Conservation (phyloP, 2,797 vertebrate species). For the Rhinophrynus dorsalis region DNA sequence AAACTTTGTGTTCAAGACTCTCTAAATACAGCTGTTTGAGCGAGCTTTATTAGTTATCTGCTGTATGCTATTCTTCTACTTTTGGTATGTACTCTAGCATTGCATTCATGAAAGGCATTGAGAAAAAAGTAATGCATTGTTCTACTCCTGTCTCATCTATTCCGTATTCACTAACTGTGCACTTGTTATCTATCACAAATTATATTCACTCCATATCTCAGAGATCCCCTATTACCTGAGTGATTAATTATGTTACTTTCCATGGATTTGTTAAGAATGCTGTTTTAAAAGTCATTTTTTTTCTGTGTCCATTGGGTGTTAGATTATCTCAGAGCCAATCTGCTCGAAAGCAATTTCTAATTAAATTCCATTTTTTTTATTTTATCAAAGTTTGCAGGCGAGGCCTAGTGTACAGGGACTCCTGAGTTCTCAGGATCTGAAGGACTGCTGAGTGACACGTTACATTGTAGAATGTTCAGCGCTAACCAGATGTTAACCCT, state of each 20-base stretch:
- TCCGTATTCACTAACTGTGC: not conserved
- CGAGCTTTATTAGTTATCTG: too few species aligned
- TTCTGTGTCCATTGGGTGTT: constrained; percentile 30
- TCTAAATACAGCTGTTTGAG: too few species aligned
- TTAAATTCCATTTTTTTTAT: constrained; percentile 30
- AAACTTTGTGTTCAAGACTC: too few species aligned
- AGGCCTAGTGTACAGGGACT: not conserved
- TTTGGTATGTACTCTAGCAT: too few species aligned
- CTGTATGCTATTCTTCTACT: too few species aligned
- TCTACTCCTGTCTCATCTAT: not conserved
- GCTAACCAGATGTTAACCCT: constrained; percentile 38
- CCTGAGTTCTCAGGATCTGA: constrained; percentile 25
- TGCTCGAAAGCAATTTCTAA: constrained; percentile 35
- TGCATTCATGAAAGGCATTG: too few species aligned
- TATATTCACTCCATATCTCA: not conserved
- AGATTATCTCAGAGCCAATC: constrained; percentile 45
- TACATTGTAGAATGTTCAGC: constrained; percentile 41
- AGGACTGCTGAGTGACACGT: constrained; percentile 17
- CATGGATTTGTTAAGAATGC: constrained; percentile 14
- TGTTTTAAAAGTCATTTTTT: constrained; percentile 5
- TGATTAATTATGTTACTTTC: constrained; percentile 6
- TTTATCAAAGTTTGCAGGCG: constrained; percentile 34
- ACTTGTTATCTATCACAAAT: not conserved
- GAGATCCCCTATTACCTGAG: not conserved
- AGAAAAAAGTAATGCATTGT: not conserved